These are phyloP conservation scores for Buteo buteo DNA, from an alignment of 2,113 vertebrate genomes.

Conservation along the genomic window DNA sequence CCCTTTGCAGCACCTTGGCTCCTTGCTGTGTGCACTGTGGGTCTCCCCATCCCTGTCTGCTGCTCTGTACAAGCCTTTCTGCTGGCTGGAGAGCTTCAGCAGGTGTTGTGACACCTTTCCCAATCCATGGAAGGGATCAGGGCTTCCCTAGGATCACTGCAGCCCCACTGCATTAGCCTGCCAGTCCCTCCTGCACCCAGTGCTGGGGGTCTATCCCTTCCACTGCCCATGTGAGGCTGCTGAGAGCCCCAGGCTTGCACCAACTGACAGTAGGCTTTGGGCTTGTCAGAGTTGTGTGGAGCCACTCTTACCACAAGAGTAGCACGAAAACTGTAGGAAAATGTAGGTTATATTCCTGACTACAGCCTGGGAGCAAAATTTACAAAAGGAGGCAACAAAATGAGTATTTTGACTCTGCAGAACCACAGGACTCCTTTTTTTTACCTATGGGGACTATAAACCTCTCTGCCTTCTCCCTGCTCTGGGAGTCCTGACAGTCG, in stretches of 20 bases:
- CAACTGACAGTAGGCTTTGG: neutral
- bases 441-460: neutral
- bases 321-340: neutral
- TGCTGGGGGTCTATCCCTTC: neutral
- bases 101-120: neutral
- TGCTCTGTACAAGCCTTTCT: neutral
- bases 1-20: rapidly evolving
- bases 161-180: neutral
- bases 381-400: neutral
- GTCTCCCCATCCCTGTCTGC: neutral
- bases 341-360: neutral
- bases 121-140: neutral
- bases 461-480: neutral
- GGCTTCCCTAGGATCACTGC: neutral
- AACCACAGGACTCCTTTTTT: neutral
- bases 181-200: neutral
- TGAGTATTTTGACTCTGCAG: neutral
- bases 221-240: neutral
- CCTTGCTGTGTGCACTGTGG: neutral
- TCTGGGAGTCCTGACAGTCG: neutral
- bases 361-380: neutral
- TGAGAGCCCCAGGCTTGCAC: neutral
- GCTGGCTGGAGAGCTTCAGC: neutral
- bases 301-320: neutral
- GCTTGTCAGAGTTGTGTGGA: neutral